Base-by-base conservation (phyloP, 53 echinoderm and acorn worm species). In the Stichopus horrens region DNA sequence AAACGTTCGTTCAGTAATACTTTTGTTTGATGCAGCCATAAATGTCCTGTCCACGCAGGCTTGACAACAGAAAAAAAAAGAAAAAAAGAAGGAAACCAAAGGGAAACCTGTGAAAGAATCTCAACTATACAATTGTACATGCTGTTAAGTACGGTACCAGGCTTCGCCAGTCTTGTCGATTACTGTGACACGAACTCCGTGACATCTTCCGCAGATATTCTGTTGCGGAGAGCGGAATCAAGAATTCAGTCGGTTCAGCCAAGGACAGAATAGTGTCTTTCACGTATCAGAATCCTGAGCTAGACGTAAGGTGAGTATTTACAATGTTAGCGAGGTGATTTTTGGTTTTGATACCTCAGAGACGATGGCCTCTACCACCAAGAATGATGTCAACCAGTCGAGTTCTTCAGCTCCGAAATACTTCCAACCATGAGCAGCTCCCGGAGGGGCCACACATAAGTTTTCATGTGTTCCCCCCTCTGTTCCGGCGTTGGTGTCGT, bases 21-120 rank as follows among this genome's bases (percentile, higher is more conserved):
- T 81, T 81, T 81, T 58, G 21, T 37, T 81, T 57, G 58, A 57
- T 81, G 81, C 81, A 81, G 81, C 81, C 81, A 81, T 56, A 56
- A 57, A 71, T 2, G 71, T 71, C 71, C 19, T 19, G 18, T 71
- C 71, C 71, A 19, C 10, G 0, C 5, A 71, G 71, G 19, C 71
- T 71, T 71, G 71, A 18, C 18, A 71, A 63, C 16, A 63, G 63
- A 63, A 63, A 13, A 60, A n/a, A 60, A 60, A 63, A 63, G 63
- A 8, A 63, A 63, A 63, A 4, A 63, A 63, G 63, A 71, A 71
- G 7, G 37, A 37, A 37, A 37, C 0, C 37, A 37, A 37, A 37
- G 37, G 37, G 37, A 37, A 37, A 37, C 37, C 37, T 13, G 71
- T 71, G 71, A 71, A 16, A 71, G 71, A 71, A 71, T n/a, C 16